Conservation (phyloP, 2,888 invertebrate genomes). For the Sesia apiformis region DNA sequence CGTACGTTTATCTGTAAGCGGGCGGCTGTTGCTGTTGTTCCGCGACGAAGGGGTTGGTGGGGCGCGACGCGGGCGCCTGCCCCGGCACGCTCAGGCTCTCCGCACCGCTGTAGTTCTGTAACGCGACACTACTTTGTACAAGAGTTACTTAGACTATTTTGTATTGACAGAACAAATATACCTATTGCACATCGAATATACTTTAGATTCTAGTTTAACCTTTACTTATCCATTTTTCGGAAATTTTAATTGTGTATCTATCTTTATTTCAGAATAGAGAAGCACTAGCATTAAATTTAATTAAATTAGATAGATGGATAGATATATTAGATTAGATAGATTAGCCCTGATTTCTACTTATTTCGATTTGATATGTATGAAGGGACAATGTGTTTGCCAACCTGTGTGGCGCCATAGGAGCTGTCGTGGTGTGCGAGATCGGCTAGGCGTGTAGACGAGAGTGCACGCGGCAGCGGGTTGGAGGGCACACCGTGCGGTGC, state of each 20-base stretch:
- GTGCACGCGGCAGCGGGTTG: slow-evolving; percentile 90
- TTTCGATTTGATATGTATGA: background rate
- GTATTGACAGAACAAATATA: too few species aligned
- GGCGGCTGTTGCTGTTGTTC: slow-evolving; percentile 21
- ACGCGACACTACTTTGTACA: background rate
- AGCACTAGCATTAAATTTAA: too few species aligned
- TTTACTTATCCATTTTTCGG: too few species aligned
- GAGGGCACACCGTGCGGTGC: slow-evolving; percentile 97
- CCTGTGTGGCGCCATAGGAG: slow-evolving; percentile 83
- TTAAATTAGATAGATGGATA: too few species aligned
- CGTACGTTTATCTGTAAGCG: slow-evolving; percentile 37
- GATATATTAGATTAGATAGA: background rate
- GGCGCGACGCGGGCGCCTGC: slow-evolving; percentile 31
- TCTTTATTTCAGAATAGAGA: too few species aligned
- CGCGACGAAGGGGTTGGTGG: slow-evolving; percentile 48
- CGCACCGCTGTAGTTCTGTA: slow-evolving; percentile 52
- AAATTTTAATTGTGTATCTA: too few species aligned
- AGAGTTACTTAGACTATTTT: too few species aligned
- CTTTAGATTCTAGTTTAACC: too few species aligned
- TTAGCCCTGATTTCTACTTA: background rate
- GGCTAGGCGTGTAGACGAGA: slow-evolving; percentile 86
- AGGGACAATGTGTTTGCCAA: slow-evolving; percentile 5
- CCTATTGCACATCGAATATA: too few species aligned
- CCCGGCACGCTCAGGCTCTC: slow-evolving; percentile 61
- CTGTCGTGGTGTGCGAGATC: slow-evolving; percentile 82